phyloP scores from a whole-genome alignment of 2,797 vertebrate species.

The Neopelma chrysocephalum region DNA sequence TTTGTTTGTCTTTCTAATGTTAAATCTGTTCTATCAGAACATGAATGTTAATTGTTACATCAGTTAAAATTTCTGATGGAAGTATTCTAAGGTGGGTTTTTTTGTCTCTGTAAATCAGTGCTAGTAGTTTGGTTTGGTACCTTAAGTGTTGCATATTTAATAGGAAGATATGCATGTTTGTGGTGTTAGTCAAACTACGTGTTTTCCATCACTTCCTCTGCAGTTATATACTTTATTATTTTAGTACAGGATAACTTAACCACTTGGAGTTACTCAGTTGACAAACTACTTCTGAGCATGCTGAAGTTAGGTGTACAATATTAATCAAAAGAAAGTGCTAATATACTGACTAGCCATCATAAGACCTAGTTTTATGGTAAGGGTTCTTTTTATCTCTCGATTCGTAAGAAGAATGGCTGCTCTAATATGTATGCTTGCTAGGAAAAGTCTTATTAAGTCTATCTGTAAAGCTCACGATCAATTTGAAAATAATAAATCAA shows the following conservation, averaged over 20 bases:
- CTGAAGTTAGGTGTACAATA: neutral
- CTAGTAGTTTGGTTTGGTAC: neutral
- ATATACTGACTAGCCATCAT: neutral
- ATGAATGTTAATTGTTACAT: too few relatives aligned
- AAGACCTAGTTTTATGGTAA: neutral
- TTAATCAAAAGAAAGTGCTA: neutral
- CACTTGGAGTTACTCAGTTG: neutral
- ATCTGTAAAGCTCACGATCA: neutral
- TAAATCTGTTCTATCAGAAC: too few relatives aligned
- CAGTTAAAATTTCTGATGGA: neutral
- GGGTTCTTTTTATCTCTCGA: neutral
- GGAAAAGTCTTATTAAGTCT: neutral
- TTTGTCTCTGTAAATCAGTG: neutral
- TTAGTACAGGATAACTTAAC: neutral
- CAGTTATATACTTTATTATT: constrained; percentile 9
- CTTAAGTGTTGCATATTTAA: neutral
- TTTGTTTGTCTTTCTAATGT: constrained; percentile 6
- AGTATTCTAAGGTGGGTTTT: neutral
- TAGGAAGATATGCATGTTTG: constrained; percentile 17
- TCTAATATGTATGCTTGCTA: neutral
- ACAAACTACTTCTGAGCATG: neutral
- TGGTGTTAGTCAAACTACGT: neutral
- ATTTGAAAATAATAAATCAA: neutral
- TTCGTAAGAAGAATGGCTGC: neutral
- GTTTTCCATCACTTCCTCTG: neutral